Percentiles rank a stretch among this genome's conserved stretches.
phyloP scores from a whole-genome alignment of 2,113 vertebrate genomes.

The Prionailurus viverrinus region DNA sequence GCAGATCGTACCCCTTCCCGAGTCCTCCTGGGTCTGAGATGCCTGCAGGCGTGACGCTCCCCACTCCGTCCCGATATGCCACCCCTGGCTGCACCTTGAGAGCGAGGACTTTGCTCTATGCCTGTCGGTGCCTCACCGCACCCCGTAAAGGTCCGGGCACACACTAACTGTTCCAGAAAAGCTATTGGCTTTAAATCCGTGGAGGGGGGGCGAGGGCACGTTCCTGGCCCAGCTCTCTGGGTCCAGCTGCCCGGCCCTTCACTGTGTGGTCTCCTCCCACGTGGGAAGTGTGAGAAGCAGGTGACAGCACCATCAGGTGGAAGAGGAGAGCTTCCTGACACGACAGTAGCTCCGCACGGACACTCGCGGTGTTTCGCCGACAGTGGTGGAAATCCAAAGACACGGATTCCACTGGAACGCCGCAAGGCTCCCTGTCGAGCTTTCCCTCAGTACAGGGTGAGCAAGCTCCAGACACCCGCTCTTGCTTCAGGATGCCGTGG shows the following conservation, averaged over 20 bases:
- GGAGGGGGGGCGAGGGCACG: accelerated
- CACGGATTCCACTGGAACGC: accelerated
- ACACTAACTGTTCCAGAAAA: accelerated
- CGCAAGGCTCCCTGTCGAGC: accelerated
- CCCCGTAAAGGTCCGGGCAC: accelerated
- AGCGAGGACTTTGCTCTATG: accelerated
- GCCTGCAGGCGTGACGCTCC: accelerated
- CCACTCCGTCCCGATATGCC: not conserved
- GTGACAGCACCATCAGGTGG: accelerated
- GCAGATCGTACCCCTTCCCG: accelerated
- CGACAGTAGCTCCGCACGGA: accelerated
- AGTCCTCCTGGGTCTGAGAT: accelerated
- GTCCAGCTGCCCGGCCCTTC: accelerated
- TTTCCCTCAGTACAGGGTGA: not conserved
- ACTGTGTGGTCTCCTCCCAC: accelerated
- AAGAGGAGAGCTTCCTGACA: not conserved
- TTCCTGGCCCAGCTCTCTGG: not conserved
- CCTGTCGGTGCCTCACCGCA: accelerated
- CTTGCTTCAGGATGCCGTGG: accelerated
- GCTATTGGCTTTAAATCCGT: accelerated
- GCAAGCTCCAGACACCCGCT: too few species aligned
- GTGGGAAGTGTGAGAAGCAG: accelerated
- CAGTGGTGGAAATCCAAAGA: accelerated
- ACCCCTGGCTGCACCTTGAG: too few species aligned
- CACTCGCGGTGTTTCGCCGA: too few species aligned